A percentile compares a stretch with the other conserved stretches of the same genome.
Conservation (phyloP, 2,797 vertebrate genomes). For the Nothura maculosa region DNA sequence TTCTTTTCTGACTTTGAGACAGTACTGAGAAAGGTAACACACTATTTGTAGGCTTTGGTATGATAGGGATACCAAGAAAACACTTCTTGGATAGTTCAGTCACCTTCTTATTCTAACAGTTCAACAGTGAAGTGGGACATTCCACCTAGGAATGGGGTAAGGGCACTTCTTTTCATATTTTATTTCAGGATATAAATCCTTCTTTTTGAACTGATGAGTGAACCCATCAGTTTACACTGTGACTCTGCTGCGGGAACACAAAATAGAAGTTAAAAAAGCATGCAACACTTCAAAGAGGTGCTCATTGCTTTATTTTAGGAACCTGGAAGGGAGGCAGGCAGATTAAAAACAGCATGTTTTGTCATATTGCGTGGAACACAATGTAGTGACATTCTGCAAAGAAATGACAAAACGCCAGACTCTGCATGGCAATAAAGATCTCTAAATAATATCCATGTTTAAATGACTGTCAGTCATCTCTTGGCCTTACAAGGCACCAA, state of each 20-base stretch:
- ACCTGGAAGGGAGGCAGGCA: conserved; percentile 22
- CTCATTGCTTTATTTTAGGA: conserved; percentile 59
- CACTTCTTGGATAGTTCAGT: not conserved
- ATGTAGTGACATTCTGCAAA: conserved; percentile 43
- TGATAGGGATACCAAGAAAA: not conserved
- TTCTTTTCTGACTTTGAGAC: not conserved
- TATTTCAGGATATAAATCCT: conserved; percentile 39
- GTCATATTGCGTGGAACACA: conserved; percentile 54
- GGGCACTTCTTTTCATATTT: not conserved
- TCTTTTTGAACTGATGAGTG: conserved; percentile 57
- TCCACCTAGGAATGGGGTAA: not conserved
- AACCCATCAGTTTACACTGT: conserved; percentile 49
- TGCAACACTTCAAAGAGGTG: conserved; percentile 69
- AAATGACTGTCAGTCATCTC: conserved; percentile 30
- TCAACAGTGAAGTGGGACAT: conserved; percentile 1
- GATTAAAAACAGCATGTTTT: conserved; percentile 66
- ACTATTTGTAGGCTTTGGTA: not conserved
- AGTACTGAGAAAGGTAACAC: not conserved
- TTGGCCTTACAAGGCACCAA: not conserved
- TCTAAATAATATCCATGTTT: conserved; percentile 39
- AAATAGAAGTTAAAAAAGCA: conserved; percentile 63
- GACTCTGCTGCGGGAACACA: conserved; percentile 49
- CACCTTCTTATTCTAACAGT: not conserved
- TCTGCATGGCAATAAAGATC: conserved; percentile 33
- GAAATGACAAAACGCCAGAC: conserved; percentile 53